These are phyloP conservation scores for Thunnus albacares DNA, from an alignment of 2,797 vertebrate species.

Conservation along the genomic window DNA sequence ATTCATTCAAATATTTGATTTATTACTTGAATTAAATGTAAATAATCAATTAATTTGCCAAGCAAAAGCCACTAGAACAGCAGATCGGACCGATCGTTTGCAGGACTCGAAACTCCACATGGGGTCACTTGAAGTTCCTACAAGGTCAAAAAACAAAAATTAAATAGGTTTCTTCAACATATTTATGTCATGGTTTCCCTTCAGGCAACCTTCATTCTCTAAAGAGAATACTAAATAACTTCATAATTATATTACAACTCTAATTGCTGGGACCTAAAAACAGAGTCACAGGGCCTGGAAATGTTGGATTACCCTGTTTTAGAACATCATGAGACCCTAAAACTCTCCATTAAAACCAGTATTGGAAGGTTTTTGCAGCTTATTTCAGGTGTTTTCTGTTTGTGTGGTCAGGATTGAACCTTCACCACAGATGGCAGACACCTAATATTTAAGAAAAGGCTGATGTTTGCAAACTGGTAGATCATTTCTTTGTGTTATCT, in stretches of 20 bases:
- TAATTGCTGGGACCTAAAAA: background rate
- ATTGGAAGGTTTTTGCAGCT: background rate
- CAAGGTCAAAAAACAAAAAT: background rate
- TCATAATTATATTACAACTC: background rate
- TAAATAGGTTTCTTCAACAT: constrained; percentile 1
- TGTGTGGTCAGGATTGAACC: background rate
- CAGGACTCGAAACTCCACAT: background rate
- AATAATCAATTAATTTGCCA: background rate
- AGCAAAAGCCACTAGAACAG: too few relatives aligned
- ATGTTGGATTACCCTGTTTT: background rate
- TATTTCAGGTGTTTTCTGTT: background rate
- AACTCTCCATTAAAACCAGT: background rate
- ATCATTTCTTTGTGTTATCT: background rate
- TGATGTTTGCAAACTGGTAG: background rate
- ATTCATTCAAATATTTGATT: background rate
- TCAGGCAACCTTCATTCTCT: background rate
- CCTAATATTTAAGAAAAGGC: background rate
- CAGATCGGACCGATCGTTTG: too few relatives aligned
- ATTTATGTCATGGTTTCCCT: background rate
- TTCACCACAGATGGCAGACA: background rate
- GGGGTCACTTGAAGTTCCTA: background rate
- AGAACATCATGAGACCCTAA: background rate
- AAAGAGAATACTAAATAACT: background rate
- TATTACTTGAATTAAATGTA: background rate
- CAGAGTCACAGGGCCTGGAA: too few relatives aligned